Evolutionary conservation across 2,888 invertebrate species (phyloP), one percentile per base, ranked within the genome.

Genomic region (Eupelmus urozonus): DNA sequence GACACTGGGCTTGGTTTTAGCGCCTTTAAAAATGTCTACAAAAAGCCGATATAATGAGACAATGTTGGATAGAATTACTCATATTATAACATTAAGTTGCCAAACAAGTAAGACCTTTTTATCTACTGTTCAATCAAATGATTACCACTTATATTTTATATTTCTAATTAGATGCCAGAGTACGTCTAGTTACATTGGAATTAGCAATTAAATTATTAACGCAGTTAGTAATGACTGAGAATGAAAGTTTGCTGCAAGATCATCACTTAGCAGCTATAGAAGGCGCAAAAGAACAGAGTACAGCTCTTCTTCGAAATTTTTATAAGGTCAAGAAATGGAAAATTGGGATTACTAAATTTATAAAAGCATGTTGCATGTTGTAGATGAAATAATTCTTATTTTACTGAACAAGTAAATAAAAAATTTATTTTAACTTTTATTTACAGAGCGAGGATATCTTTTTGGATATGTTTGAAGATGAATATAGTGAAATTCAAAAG

Each of bases 391-490:
- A 13, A 45, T 45, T 45, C 13, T 2, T 45, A 7, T 5, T 34
- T 3, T 34, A 34, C 3, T 34, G 9, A 34, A 45, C 2, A 45
- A 13, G 9, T 45, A 45, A 45, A 13, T 45, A 45, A n/a, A 34
- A 9, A 53, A 80, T 57, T 66, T 49, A 42, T 29, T 16, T 11
- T 1, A 42, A 25, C 18, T 62, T 66, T 63, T 51, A 4, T 53
- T 79, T 74, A 53, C 86, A 93, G 93, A 96, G 96, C 84, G 98
- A 99, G 91, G 98, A 99, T 87, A 97, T 99, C 85, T 99, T 99
- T 91, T 91, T 99, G 76, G 99, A 99, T 89, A 96, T 99, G 94
- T 99, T 99, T 90, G 99, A 99, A 90, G 98, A 98, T 89, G 99
- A 99, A 85, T 97, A 96, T 90, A 95, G 95, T 87, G 97, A 98